Evolutionary conservation across 2,113 vertebrate genomes (phyloP).

Genomic region (Piaya cayana): DNA sequence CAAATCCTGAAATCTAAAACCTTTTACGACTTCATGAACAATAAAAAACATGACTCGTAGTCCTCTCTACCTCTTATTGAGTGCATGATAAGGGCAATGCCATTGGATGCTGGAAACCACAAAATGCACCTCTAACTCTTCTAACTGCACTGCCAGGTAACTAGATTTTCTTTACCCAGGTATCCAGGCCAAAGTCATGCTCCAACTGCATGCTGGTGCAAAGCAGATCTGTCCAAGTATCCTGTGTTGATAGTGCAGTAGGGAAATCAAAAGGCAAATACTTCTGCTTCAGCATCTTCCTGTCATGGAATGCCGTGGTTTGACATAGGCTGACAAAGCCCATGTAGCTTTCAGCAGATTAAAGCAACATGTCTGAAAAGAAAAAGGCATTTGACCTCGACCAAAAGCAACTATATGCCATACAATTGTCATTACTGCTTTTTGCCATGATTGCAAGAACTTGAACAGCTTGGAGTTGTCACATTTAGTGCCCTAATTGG

Average conservation of each 20-base stretch:
- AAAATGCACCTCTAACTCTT: not conserved
- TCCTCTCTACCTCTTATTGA: not conserved
- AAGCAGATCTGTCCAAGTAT: not conserved
- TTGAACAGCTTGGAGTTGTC: not conserved
- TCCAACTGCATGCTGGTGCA: not conserved
- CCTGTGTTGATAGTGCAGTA: accelerated
- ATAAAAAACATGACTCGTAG: not conserved
- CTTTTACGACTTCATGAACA: not conserved
- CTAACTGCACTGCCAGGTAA: not conserved
- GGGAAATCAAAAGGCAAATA: not conserved
- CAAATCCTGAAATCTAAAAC: not conserved
- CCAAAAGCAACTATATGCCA: not conserved
- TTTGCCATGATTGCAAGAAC: not conserved
- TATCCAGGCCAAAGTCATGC: not conserved
- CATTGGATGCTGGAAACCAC: not conserved
- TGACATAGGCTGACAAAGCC: not conserved
- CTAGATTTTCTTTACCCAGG: not conserved
- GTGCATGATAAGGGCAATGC: accelerated
- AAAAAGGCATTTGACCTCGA: not conserved
- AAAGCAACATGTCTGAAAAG: not conserved
- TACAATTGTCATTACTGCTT: not conserved
- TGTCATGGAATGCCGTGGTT: not conserved
- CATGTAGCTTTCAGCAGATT: not conserved
- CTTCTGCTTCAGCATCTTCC: not conserved
- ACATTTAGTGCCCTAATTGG: not conserved